Base-by-base conservation (phyloP, 2,797 vertebrate species). In the Acipenser transmontanus region DNA sequence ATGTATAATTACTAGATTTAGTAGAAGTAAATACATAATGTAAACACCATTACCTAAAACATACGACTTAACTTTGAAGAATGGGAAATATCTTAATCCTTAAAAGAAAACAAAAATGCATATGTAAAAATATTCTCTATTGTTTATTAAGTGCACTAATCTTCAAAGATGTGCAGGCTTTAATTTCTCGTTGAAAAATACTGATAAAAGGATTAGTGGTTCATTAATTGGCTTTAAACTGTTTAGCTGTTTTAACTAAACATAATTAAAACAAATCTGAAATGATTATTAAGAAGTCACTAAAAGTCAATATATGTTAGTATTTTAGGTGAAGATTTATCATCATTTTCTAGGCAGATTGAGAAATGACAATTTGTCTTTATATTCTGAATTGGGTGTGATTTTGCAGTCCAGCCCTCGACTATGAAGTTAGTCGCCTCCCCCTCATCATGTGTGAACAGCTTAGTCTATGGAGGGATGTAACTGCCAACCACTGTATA, bases 351-450 rank as follows among this genome's bases (percentile, higher is more conserved):
- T 64, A 56, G 49, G 49, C 47, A 50, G 65, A 10, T 87, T 84
- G 79, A 82, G 83, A 89, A 84, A 89, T 86, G 88, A 84, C 79
- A 86, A 85, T 87, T 85, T 85, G 83, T 76, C 78, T 68, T 78
- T 80, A 90, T 83, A 84, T 84, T 86, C 87, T 83, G 74, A 80
- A 86, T 68, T 20, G 84, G 77, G 84, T 74, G 85, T 81, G 79
- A 82, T 78, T 88, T 86, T 87, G 72, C 88, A 80, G 87, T 89
- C 74, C 52, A 68, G 78, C 83, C 80, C 82, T 87, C 85, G 85
- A 80, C 86, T 87, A 81, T 87, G 84, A 87, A 85, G 86, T 85
- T 73, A 63, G 71, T 69, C 75, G 80, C 85, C 81, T 81, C 80
- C 4, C 88, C 85, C 76, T 80, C 78, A 71, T 76, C 72, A 87